A percentile compares a stretch with the other conserved stretches of the same genome.
phyloP scores from a whole-genome alignment of 2,113 vertebrate genomes.

The Trematomus loennbergii region DNA sequence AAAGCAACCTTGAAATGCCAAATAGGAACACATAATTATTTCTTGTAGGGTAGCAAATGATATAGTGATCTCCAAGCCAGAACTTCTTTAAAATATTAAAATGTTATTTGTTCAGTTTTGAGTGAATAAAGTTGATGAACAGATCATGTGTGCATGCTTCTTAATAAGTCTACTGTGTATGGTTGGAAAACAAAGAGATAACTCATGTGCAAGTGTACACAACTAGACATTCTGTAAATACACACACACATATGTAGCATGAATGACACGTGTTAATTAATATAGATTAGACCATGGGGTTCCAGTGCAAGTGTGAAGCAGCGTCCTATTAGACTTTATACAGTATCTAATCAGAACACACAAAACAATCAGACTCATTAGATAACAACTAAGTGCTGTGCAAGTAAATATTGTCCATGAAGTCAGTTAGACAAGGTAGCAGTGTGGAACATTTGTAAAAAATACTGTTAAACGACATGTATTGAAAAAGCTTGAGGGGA shows the following conservation, averaged over 20 bases:
- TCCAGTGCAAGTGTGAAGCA: conserved; percentile 10
- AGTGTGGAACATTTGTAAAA: neutral
- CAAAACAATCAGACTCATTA: conserved; percentile 42
- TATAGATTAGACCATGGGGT: conserved; percentile 44
- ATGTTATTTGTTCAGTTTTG: neutral
- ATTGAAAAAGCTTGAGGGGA: neutral
- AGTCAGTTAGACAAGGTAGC: neutral
- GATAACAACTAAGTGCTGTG: conserved; percentile 6
- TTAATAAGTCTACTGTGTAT: neutral
- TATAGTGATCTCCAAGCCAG: neutral
- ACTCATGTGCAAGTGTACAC: neutral
- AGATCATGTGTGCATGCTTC: neutral
- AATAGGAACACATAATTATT: neutral
- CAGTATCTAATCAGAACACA: conserved; percentile 36
- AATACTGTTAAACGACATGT: neutral
- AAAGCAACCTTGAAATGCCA: neutral
- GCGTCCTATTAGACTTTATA: conserved; percentile 26
- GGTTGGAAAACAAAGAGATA: neutral
- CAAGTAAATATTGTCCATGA: conserved; percentile 18
- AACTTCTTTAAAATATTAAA: neutral
- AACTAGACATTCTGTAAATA: neutral
- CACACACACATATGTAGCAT: neutral
- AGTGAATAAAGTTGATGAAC: no score
- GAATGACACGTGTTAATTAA: conserved; percentile 36
- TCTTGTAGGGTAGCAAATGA: neutral